Conservation (phyloP, 2,888 invertebrate species). For the Acanthosepion esculentum region DNA sequence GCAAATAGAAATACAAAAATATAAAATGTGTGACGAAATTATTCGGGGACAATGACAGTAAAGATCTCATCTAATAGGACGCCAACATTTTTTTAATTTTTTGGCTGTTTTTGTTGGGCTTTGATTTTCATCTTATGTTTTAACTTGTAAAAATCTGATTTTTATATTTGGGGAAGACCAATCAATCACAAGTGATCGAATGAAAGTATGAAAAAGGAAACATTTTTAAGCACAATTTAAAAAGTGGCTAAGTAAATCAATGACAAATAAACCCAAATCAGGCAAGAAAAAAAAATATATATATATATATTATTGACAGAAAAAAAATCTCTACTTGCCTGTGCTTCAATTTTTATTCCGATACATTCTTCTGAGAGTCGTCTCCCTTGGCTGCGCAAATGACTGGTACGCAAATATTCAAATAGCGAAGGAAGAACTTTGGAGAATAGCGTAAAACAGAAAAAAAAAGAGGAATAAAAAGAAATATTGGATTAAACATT, state of each 20-base stretch:
- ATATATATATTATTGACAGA: neutral
- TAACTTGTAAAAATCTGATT: neutral
- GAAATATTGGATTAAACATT: neutral
- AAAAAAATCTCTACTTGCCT: neutral
- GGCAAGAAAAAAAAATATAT: neutral
- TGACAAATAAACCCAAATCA: neutral
- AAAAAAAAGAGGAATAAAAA: neutral
- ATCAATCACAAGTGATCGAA: too few relatives aligned
- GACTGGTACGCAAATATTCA: neutral
- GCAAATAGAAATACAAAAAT: too few relatives aligned
- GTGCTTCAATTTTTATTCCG: neutral
- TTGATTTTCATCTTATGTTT: neutral
- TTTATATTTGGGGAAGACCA: neutral
- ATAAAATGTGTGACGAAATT: neutral
- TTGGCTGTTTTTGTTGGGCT: too few relatives aligned
- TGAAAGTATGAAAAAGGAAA: too few relatives aligned
- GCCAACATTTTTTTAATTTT: neutral
- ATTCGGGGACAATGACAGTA: neutral
- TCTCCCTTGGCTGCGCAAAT: neutral
- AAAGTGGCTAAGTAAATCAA: neutral
- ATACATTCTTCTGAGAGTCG: neutral
- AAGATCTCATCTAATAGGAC: neutral
- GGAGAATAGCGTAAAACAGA: neutral
- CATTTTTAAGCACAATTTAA: neutral
- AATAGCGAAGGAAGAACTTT: neutral